Evolutionary conservation across 2,113 vertebrate species (phyloP).

Genomic region (Azemiops feae): DNA sequence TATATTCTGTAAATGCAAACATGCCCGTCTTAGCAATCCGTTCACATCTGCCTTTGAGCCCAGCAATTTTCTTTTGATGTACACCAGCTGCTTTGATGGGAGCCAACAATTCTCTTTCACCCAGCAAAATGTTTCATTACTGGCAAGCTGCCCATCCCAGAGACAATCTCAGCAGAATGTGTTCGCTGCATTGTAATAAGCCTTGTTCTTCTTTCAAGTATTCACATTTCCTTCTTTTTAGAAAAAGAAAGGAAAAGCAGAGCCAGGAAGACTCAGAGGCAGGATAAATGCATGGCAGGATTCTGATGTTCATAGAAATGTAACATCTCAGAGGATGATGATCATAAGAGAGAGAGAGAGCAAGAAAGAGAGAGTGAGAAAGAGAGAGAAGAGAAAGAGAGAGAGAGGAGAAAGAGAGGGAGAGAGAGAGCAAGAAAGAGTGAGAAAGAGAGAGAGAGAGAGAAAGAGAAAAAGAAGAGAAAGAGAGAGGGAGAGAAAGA

Average conservation of each 20-base stretch:
- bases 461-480: no score
- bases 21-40: neutral
- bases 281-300: neutral
- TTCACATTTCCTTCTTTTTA: neutral
- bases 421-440: no score
- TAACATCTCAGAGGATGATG: neutral
- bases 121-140: neutral
- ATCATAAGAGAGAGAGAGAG: no score
- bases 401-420: no score
- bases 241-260: neutral
- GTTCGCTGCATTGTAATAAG: neutral
- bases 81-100: neutral
- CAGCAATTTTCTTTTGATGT: constrained; percentile 3
- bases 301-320: neutral
- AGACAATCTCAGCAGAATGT: neutral
- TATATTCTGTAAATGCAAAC: neutral
- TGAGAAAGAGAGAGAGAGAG: no score
- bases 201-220: neutral
- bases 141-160: neutral
- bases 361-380: no score
- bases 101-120: neutral
- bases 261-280: neutral
- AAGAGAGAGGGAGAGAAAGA: no score
- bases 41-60: neutral
- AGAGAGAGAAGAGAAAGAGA: no score